These are phyloP conservation scores for Scolopax rusticola DNA, from an alignment of 2,797 vertebrate genomes.

Conservation along the genomic window DNA sequence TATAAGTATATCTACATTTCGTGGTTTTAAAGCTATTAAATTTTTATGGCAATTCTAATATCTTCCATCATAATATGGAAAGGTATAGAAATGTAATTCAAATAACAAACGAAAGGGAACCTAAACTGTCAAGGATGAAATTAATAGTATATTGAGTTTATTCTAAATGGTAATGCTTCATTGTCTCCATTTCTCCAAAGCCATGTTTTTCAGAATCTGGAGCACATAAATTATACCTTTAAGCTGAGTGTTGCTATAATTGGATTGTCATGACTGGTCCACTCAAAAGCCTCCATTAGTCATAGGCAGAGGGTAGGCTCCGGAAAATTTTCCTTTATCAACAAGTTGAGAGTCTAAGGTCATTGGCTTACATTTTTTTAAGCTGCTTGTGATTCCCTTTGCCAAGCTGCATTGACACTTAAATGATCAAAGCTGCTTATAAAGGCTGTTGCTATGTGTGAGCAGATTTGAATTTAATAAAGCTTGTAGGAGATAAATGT, in stretches of 20 bases:
- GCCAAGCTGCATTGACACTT: conserved; percentile 70
- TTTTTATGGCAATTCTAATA: not conserved
- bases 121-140: conserved; percentile 1
- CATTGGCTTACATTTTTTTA: conserved; percentile 67
- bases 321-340: conserved; percentile 46
- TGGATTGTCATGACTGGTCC: conserved; percentile 57
- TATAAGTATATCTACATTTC: not conserved
- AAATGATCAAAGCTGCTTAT: conserved; percentile 72
- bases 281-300: conserved; percentile 57
- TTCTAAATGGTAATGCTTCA: conserved; percentile 22
- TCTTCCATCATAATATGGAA: not conserved
- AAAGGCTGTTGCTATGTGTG: conserved; percentile 71
- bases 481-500: conserved; percentile 58
- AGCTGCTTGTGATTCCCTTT: conserved; percentile 66
- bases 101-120: not conserved
- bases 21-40: not conserved
- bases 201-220: conserved; percentile 54
- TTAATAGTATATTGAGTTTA: conserved; percentile 4
- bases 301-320: not conserved
- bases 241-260: conserved; percentile 58
- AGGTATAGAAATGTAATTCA: not conserved
- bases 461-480: conserved; percentile 71
- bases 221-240: conserved; percentile 49
- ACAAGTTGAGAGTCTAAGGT: conserved; percentile 61
- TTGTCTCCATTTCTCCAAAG: conserved; percentile 51